These are phyloP conservation scores for Ophthalmolycus amberensis DNA, from an alignment of 2,113 vertebrate species.

Conservation along the genomic window DNA sequence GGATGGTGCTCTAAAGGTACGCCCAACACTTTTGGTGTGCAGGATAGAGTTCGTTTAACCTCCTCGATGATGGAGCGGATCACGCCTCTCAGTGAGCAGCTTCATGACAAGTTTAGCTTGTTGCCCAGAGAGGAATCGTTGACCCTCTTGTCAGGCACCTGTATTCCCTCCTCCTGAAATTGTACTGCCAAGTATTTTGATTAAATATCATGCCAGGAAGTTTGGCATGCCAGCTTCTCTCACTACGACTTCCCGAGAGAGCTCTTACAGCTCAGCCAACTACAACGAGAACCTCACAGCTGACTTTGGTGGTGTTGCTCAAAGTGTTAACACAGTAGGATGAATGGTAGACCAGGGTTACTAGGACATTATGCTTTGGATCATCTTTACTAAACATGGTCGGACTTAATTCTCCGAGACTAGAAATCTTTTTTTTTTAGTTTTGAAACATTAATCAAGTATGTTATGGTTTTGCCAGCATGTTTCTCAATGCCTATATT, in stretches of 20 bases:
- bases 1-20: not conserved
- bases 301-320: constrained; percentile 4
- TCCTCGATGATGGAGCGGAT: not conserved
- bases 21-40: constrained; percentile 11
- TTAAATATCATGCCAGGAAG: constrained; percentile 4
- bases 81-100: constrained; percentile 9
- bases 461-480: not conserved
- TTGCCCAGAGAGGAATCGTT: constrained; percentile 32
- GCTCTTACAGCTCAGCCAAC: constrained; percentile 5
- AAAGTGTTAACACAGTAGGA: not conserved
- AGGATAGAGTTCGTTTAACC: constrained; percentile 20
- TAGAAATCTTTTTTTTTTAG: not conserved
- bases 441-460: not conserved
- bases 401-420: not conserved
- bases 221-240: constrained; percentile 18
- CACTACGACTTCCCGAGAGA: not conserved
- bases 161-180: not conserved
- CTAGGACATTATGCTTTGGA: not conserved
- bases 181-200: constrained; percentile 17
- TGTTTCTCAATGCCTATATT: not conserved
- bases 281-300: not conserved
- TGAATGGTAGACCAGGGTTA: not conserved
- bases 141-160: constrained; percentile 20
- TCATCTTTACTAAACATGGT: not conserved
- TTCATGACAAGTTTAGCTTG: constrained; percentile 2